Evolutionary conservation across 2,888 invertebrate species (phyloP).

Genomic region (Ernsta delagoae): DNA sequence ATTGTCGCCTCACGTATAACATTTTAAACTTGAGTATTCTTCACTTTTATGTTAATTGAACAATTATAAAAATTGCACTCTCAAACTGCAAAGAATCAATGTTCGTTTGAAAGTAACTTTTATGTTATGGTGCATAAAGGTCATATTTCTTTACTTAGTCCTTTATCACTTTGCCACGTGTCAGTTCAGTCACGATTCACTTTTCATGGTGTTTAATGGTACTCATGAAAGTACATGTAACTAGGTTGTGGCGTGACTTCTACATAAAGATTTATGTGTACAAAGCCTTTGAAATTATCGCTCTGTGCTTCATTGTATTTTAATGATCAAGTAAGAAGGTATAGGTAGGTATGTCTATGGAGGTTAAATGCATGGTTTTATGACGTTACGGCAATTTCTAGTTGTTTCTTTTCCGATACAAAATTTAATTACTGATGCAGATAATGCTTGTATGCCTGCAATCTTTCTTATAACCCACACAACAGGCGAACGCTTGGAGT

Average conservation of each 20-base stretch:
- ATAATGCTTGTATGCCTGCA: too few relatives aligned
- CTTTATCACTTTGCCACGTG: conserved; percentile 16
- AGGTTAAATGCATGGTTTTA: not conserved
- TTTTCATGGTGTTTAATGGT: conserved; percentile 19
- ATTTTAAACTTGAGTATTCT: conserved; percentile 9
- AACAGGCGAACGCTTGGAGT: too few relatives aligned
- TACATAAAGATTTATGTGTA: conserved; percentile 13
- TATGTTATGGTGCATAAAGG: not conserved
- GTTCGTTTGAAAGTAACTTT: not conserved
- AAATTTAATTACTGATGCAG: too few relatives aligned
- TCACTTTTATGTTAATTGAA: conserved; percentile 36
- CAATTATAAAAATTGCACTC: conserved; percentile 16
- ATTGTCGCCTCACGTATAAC: too few relatives aligned
- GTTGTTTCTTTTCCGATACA: not conserved
- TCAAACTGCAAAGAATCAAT: not conserved
- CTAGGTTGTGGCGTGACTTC: conserved; percentile 17
- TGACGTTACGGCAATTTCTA: too few relatives aligned
- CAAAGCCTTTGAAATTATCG: conserved; percentile 3
- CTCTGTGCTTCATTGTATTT: not conserved
- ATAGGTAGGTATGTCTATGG: not conserved
- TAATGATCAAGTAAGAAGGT: not conserved
- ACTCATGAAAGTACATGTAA: conserved; percentile 14
- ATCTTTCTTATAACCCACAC: too few relatives aligned
- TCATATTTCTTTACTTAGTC: not conserved
- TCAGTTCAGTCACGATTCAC: conserved; percentile 25